Evolutionary conservation across 2,797 vertebrate species (phyloP), one percentile per base, ranked within the genome.

Genomic region (Apogon talboti): DNA sequence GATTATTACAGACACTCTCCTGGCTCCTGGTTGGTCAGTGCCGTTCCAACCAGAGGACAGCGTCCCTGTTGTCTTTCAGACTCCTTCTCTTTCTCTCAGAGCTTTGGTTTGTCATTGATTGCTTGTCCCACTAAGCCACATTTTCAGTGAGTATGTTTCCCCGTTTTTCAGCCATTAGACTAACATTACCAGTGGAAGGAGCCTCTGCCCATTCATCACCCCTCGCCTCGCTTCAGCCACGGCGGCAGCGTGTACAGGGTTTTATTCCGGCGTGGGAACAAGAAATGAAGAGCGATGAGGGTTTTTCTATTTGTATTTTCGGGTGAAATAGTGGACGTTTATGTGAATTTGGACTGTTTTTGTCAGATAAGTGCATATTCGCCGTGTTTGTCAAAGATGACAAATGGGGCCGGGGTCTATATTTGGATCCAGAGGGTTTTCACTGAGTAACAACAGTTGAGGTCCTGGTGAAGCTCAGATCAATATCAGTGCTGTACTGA

Each of bases 121-220:
- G 41, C 71, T 68, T 41, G 48, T 78, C 70, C 45, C 28, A 8
- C 38, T 47, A 40, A 66, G 59, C 62, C 55, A 68, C 70, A 42
- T 76, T 75, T 75, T 71, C 41, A 59, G 43, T 7, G 9, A 57
- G 24, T 40, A 68, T 50, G 60, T 56, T 21, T 21, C 24, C 24
- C 72, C 61, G 55, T 76, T 87, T 82, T 83, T 62, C 56, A 76
- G 37, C 78, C 78, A 85, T 90, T 89, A 86, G 71, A 33, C 12
- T 41, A 40, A 35, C 57, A 74, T 65, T 65, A 74, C 48, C 57
- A 62, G 58, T 65, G 45, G 52, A 74, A 64, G 55, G 43, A 49
- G 35, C 62, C 65, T 66, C 28, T 28, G 50, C 65, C 69, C 74
- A 52, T 86, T 87, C 81, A 59, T 84, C 73, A 78, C 37, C 2